Evolutionary conservation across 2,888 invertebrate genomes (phyloP), one percentile per base, ranked within the genome.

Genomic region (Autographa gamma): DNA sequence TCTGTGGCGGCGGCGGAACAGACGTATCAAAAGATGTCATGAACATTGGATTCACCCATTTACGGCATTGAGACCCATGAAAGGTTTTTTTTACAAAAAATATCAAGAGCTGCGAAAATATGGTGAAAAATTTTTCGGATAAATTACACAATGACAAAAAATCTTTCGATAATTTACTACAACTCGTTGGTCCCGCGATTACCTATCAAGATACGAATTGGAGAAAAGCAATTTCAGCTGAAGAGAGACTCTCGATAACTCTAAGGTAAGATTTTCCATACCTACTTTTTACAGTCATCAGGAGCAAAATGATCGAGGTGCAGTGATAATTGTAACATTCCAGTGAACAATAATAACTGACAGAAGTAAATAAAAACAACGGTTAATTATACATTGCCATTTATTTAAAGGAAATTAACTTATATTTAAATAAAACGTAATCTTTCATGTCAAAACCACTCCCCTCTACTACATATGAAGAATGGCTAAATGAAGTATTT

Each of bases 161-260:
- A 59, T 31, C 14, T 13, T 66, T 66, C 31, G 60, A 66, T 48
- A 66, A 60, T 16, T 41, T 66, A 41, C 11, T 48, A 48, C 14
- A 16, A 41, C 25, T 60, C 8, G 66, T 66, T 66, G 60, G 66
- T 32, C 48, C 31, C 11, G 2, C 11, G 16, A 34, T 66, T 48
- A 2, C 14, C 14, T 60, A 63, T 41, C 16, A 43, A 16, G 48
- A 68, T 56, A 68, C 68, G 18, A 56, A 14, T 34, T 63, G 68
- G 68, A 19, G 68, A 63, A 68, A 68, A 16, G 68, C 68, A 16
- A 68, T 68, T 16, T 59, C 68, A 56, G 56, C 59, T 58, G 68
- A 68, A 68, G 68, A 68, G 19, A 68, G 63, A 41, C 59, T 63
- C 11, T 68, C 68, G 19, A 41, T 68, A 41, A 56, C 68, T 14